Evolutionary conservation across 92 coral and sea anemone species (phyloP).

Genomic region (Galaxea fascicularis): DNA sequence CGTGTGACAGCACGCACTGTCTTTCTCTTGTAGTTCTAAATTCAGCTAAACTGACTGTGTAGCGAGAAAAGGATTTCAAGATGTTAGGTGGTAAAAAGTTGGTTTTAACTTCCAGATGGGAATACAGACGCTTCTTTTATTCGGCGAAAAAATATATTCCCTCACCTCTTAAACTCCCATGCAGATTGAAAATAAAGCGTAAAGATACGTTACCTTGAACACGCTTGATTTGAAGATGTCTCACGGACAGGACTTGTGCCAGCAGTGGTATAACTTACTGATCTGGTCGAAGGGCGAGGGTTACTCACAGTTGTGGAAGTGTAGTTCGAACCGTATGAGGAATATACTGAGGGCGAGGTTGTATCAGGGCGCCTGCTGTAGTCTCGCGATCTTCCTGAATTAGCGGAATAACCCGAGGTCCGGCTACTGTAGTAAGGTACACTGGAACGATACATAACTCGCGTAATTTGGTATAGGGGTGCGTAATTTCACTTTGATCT

Average conservation of each 20-base stretch:
- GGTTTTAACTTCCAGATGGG: too few species aligned
- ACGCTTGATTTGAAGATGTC: background rate
- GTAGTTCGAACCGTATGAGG: slow-evolving; percentile 6
- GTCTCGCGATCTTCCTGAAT: background rate
- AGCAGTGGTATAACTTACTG: background rate
- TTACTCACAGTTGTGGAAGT: background rate
- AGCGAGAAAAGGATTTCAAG: too few species aligned
- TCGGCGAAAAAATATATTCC: too few species aligned
- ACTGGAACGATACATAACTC: slow-evolving; percentile 33
- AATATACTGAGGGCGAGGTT: background rate
- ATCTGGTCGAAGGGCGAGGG: background rate
- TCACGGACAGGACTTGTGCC: background rate
- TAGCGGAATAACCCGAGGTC: slow-evolving; percentile 12
- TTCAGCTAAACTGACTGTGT: too few species aligned
- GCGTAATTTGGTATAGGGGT: background rate
- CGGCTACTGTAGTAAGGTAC: slow-evolving; percentile 21
- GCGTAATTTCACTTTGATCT: background rate
- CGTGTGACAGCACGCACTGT: too few species aligned
- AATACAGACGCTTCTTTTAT: too few species aligned
- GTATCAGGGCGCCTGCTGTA: slow-evolving; percentile 9
- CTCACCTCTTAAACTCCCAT: too few species aligned
- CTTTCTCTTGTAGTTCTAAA: too few species aligned
- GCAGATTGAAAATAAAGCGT: background rate
- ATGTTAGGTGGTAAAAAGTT: too few species aligned
- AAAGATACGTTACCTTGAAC: background rate